phyloP scores from a whole-genome alignment of 2,797 vertebrate genomes.

The Sebastes aleutianus region DNA sequence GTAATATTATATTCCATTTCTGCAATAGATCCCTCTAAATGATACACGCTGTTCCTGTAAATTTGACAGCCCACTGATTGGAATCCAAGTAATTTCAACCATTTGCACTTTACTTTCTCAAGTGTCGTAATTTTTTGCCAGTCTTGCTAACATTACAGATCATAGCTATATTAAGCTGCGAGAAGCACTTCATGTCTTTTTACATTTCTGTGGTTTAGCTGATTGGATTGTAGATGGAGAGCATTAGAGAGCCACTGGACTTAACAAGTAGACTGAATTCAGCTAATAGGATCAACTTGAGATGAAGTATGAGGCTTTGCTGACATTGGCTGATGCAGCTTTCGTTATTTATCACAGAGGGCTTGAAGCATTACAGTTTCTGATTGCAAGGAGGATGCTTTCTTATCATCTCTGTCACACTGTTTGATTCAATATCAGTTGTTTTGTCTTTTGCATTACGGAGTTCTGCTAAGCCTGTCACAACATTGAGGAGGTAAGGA shows the following conservation, averaged over 20 bases:
- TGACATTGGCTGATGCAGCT: not conserved
- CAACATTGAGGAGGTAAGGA: not conserved
- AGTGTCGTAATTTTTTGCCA: not conserved
- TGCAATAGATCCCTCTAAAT: not conserved
- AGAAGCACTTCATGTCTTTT: not conserved
- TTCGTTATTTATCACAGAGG: not conserved
- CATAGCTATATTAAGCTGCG: not conserved
- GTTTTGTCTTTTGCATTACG: not conserved
- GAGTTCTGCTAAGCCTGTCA: not conserved
- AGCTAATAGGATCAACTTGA: constrained; percentile 31
- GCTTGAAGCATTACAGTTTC: not conserved
- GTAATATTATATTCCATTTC: not conserved
- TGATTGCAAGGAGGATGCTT: not conserved
- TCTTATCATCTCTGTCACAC: not conserved
- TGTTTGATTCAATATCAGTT: not conserved
- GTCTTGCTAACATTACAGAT: not conserved
- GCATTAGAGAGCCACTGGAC: constrained; percentile 5
- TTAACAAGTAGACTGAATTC: constrained; percentile 3
- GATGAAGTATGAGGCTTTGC: constrained; percentile 16
- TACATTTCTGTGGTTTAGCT: constrained; percentile 6
- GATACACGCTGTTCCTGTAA: not conserved
- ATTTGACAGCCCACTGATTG: not conserved
- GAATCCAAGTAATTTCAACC: not conserved
- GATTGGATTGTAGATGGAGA: constrained; percentile 12
- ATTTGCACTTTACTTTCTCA: not conserved